Evolutionary conservation across 2,797 vertebrate species (phyloP).

Genomic region (Oophaga sylvatica): DNA sequence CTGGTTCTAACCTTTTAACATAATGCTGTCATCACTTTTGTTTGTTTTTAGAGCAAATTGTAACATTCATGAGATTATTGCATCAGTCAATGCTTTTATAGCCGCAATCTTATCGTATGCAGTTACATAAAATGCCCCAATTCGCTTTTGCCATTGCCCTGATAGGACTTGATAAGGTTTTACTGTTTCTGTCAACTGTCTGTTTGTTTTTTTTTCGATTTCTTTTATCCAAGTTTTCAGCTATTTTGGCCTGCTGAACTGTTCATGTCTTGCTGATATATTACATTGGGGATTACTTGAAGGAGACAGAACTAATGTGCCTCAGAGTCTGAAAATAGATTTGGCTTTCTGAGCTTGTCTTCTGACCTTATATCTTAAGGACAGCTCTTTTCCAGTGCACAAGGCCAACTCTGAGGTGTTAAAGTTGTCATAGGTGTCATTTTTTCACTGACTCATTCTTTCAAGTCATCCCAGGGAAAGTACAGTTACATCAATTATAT

Average conservation of each 20-base stretch:
- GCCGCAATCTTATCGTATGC: slow-evolving; percentile 16
- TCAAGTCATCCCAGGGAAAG: slow-evolving; percentile 11
- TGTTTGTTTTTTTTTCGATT: slow-evolving; percentile 20
- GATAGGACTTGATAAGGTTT: not conserved
- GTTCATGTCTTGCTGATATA: slow-evolving; percentile 34
- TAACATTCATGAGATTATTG: slow-evolving; percentile 38
- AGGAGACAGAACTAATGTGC: slow-evolving; percentile 59
- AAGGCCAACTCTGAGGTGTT: slow-evolving; percentile 28
- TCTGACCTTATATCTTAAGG: slow-evolving; percentile 58
- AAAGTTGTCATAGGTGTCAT: slow-evolving; percentile 46
- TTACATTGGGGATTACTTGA: slow-evolving; percentile 50
- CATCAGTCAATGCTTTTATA: slow-evolving; percentile 29
- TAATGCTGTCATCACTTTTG: slow-evolving; percentile 16
- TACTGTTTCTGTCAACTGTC: slow-evolving; percentile 17
- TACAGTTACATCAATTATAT: slow-evolving; percentile 44
- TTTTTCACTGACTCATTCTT: slow-evolving; percentile 46
- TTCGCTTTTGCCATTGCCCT: slow-evolving; percentile 23
- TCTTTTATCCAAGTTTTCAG: slow-evolving; percentile 42
- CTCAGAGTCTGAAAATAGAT: slow-evolving; percentile 56
- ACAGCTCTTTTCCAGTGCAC: slow-evolving; percentile 7
- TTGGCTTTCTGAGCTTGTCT: slow-evolving; percentile 59
- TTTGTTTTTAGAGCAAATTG: slow-evolving; percentile 5
- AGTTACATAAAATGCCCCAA: slow-evolving; percentile 27
- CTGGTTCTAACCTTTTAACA: slow-evolving; percentile 26
- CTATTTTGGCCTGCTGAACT: slow-evolving; percentile 50